phyloP scores from a whole-genome alignment of 2,888 invertebrate genomes.

The Folsomia candida region DNA sequence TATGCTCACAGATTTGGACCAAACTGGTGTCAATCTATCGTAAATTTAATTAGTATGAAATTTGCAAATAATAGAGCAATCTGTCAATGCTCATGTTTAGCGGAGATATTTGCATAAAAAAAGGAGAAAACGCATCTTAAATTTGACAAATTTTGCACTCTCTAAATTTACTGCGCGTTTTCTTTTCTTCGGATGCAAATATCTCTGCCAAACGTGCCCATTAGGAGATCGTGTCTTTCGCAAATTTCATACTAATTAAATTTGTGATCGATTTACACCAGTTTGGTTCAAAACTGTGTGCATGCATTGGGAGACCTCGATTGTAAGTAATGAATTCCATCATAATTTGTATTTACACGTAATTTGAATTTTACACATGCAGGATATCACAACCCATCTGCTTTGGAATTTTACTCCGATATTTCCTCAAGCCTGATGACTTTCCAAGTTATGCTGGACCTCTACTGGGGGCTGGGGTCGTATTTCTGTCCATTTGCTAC shows the following conservation, averaged over 20 bases:
- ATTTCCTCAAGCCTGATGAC: conserved; percentile 16
- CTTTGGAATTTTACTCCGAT: conserved; percentile 36
- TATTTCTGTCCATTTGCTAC: conserved; percentile 51
- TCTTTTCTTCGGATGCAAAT: background rate
- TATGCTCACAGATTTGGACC: too few relatives aligned
- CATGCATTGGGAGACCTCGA: too few relatives aligned
- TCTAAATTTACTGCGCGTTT: background rate
- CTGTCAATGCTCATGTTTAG: too few relatives aligned
- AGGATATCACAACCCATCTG: conserved; percentile 39
- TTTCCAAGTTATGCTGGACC: conserved; percentile 52
- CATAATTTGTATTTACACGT: background rate
- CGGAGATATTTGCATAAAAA: too few relatives aligned
- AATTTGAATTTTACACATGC: background rate
- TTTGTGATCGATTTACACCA: too few relatives aligned
- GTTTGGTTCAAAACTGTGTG: too few relatives aligned
- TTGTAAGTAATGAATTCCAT: too few relatives aligned
- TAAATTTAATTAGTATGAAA: too few relatives aligned
- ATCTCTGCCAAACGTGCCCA: too few relatives aligned
- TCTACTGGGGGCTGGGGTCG: conserved; percentile 52
- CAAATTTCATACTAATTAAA: too few relatives aligned
- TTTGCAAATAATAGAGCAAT: background rate
- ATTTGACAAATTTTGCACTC: background rate
- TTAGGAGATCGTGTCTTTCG: too few relatives aligned
- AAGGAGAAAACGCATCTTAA: background rate
- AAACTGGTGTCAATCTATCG: too few relatives aligned